Evolutionary conservation across 2,113 vertebrate species (phyloP), one percentile per base, ranked within the genome.

Genomic region (Columba livia): DNA sequence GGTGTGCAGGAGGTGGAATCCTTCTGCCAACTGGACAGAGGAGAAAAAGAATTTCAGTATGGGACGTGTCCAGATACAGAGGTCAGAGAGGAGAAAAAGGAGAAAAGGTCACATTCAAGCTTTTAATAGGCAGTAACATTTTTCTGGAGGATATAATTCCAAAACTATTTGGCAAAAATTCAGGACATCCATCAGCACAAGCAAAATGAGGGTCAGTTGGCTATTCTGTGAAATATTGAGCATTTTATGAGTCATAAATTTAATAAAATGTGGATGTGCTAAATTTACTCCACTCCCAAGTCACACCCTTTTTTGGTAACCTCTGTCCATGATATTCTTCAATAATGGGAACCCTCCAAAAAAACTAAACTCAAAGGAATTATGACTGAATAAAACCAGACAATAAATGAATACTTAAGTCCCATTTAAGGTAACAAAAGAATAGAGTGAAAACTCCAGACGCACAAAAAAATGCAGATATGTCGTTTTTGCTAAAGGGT

Each of bases 251-350:
- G 93, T 95, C 85, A 96, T 97, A 95, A 96, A 97, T 91, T 92
- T 90, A 79, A 94, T 74, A 95, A 96, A 96, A 96, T 82, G 94
- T 96, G 88, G 84, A 97, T 96, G 93, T 94, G 90, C 96, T 97
- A 95, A 97, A 96, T 96, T 96, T 97, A 94, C 79, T 80, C 66
- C 69, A 65, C 79, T 93, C 89, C 80, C 82, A 95, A 96, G 95
- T 94, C 90, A 96, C 95, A 96, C 96, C 94, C 96, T 97, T 97
- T 97, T 97, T 97, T 97, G 96, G 96, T 97, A 97, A 97, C 93
- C 92, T 95, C 89, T 87, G 85, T 91, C 88, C 85, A 89, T 57
- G 79, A 93, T 94, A 91, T 67, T 92, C 83, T 90, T 93, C 79
- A 93, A 93, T 91, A 95, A 89, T 90, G 79, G 83, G 60, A 96